Base-by-base conservation (phyloP, 1,140 invertebrate species). In the Drosophila littoralis region DNA sequence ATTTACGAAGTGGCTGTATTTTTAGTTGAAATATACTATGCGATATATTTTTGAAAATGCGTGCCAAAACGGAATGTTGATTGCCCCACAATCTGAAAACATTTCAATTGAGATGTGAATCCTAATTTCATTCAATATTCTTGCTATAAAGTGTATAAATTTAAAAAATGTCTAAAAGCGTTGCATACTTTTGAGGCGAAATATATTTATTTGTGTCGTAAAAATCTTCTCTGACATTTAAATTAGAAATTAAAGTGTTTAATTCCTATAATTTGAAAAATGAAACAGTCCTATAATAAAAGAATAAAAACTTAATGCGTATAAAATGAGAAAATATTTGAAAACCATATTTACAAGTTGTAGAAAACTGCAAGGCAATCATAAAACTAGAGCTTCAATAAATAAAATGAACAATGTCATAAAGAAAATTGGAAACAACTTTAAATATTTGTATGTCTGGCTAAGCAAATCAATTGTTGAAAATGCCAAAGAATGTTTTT, bases 341-440 rank as follows among this genome's bases (percentile, higher is more conserved):
- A 65, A 77, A 28, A 64, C 42, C 38, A 67, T 75, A 70, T 64
- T 70, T 78, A 81, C 69, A 81, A 79, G 65, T 74, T 68, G 64
- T 73, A 77, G 70, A 74, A 77, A 89, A 84, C 85, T 91, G 90
- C 90, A 91, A 91, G 90, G 90, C 90, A 91, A 91, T 91, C 90
- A 91, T 91, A 91, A 74, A 91, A 91, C 82, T 91, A 91, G 90
- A 91, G 88, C 86, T 91, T 91, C 84, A 82, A 85, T 79, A 90
- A 89, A 79, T 80, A 64, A 77, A 70, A 75, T 59, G 46, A 75
- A 79, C 36, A 67, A 81, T 70, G 82, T 71, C 79, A 82, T 78
- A 78, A 73, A 17, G 15, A 28, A 40, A 45, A 57, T 50, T 38
- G 58, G 60, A 71, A 22, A 43, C 38, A 69, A 64, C 52, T 64